These are phyloP conservation scores for Acanthacorydalis orientalis DNA, from an alignment of 2,888 invertebrate genomes.

Conservation along the genomic window DNA sequence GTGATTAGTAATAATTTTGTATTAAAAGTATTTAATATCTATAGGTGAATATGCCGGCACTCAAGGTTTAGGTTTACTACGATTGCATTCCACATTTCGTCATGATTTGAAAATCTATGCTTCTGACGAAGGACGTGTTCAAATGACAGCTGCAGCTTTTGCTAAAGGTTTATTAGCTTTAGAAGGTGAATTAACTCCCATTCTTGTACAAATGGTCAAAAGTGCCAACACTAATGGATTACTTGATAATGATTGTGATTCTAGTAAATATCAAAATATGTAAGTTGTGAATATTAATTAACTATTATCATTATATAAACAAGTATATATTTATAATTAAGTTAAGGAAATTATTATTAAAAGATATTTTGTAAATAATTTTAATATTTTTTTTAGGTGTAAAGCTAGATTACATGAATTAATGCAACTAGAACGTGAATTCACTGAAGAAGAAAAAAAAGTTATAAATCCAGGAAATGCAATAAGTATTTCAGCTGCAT, in stretches of 20 bases:
- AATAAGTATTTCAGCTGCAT: constrained; percentile 77
- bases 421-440: constrained; percentile 79
- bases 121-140: constrained; percentile 96
- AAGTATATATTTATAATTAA: background rate
- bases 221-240: constrained; percentile 97
- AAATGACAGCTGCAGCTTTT: constrained; percentile 99
- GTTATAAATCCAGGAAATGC: constrained; percentile 85
- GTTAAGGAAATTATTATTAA: no score
- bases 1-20: no score
- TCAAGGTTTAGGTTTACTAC: constrained; percentile 85
- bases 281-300: no score
- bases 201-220: constrained; percentile 99
- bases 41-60: constrained; percentile 73
- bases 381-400: constrained; percentile 43
- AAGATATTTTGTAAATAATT: background rate
- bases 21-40: no score
- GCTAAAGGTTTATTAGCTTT: constrained; percentile 94
- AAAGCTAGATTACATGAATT: constrained; percentile 88
- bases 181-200: constrained; percentile 97
- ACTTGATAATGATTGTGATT: constrained; percentile 95
- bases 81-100: constrained; percentile 94
- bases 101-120: constrained; percentile 99
- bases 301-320: no score
- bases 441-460: constrained; percentile 66
- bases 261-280: constrained; percentile 89